A percentile compares a stretch with the other conserved stretches of the same genome.
These are phyloP conservation scores for Acholoe squamosa DNA, from an alignment of 2,888 invertebrate species.

Conservation along the genomic window DNA sequence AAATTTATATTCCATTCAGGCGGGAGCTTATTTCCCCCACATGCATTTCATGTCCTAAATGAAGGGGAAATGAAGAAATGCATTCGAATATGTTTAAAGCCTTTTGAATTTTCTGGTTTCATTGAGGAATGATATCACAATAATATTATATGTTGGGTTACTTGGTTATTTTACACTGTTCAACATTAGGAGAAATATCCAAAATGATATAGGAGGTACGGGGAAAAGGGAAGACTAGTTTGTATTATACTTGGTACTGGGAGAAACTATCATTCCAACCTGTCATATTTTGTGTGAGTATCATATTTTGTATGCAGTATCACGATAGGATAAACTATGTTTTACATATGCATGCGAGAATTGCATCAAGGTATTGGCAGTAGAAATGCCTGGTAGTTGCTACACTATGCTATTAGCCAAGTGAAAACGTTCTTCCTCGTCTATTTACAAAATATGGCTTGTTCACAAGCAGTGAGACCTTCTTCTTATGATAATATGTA, in stretches of 20 bases:
- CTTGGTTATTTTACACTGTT: too few species aligned
- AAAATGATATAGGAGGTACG: too few species aligned
- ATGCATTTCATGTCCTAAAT: too few species aligned
- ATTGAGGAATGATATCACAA: too few species aligned
- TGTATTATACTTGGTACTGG: background rate
- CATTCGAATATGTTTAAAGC: too few species aligned
- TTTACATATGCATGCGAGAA: background rate
- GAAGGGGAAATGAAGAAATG: too few species aligned
- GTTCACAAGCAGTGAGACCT: background rate
- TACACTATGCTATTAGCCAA: background rate
- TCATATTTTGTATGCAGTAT: background rate
- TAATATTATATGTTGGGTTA: too few species aligned
- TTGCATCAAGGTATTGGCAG: background rate
- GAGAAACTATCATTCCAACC: conserved; percentile 16
- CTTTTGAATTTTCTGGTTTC: too few species aligned
- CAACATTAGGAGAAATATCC: too few species aligned
- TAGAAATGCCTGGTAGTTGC: background rate
- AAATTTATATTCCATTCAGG: too few species aligned
- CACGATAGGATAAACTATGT: background rate
- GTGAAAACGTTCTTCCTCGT: conserved; percentile 10
- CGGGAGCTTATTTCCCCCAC: too few species aligned
- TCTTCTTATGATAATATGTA: background rate
- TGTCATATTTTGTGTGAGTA: background rate
- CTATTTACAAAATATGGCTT: background rate
- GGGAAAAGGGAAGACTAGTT: too few species aligned